phyloP scores from a whole-genome alignment of 2,797 vertebrate species.

The Enteromius paludinosus region DNA sequence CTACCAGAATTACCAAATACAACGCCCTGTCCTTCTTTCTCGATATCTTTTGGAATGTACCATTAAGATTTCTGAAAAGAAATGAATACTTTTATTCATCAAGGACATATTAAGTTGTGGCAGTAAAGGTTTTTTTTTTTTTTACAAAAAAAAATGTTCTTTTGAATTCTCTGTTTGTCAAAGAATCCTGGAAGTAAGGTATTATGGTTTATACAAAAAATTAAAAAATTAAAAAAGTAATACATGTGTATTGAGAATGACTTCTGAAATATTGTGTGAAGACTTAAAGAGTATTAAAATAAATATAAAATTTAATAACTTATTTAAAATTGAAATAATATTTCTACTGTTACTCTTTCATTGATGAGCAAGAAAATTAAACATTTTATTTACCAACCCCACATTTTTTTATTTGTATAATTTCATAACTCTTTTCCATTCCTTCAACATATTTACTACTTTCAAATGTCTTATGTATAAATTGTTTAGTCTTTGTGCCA shows the following conservation, averaged over 20 bases:
- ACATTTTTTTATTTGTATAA: no score
- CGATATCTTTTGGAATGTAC: background rate
- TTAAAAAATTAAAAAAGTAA: background rate
- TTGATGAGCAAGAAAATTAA: background rate
- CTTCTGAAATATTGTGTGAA: background rate
- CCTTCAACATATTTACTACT: background rate
- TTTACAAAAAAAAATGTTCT: background rate
- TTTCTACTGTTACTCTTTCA: background rate
- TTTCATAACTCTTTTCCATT: background rate
- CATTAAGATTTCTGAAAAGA: background rate
- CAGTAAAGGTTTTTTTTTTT: background rate
- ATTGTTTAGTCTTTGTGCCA: background rate
- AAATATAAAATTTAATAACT: background rate
- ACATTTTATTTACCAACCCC: background rate
- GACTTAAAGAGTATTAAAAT: background rate
- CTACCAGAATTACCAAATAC: slow-evolving; percentile 7
- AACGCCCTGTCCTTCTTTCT: background rate
- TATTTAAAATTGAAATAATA: background rate
- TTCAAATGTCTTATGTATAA: background rate
- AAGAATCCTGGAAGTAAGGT: background rate
- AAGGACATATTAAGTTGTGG: background rate
- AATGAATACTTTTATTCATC: background rate
- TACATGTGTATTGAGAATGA: background rate
- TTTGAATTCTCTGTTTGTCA: background rate
- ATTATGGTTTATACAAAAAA: background rate